Percentiles rank a stretch among this genome's conserved stretches.
Conservation (phyloP, 2,888 invertebrate genomes). For the Zeuzera pyrina region DNA sequence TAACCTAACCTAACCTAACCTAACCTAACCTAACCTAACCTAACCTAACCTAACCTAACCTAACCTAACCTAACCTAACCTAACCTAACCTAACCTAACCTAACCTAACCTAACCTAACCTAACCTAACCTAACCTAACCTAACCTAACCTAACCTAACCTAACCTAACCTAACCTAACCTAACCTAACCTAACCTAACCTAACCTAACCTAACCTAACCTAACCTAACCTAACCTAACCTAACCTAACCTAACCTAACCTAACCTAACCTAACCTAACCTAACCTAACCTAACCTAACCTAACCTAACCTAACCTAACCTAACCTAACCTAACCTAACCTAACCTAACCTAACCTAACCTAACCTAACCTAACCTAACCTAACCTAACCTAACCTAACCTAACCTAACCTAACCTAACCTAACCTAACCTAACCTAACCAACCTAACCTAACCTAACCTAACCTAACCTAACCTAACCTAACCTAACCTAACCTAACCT, state of each 20-base stretch:
- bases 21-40: constrained; percentile 7
- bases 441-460: constrained; percentile 10
- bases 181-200: constrained; percentile 10
- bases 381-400: constrained; percentile 11
- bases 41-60: constrained; percentile 7
- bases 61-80: constrained; percentile 8
- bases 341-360: too few relatives aligned
- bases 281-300: too few relatives aligned
- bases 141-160: constrained; percentile 11
- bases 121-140: constrained; percentile 13
- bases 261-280: too few relatives aligned
- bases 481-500: constrained; percentile 10
- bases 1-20: constrained; percentile 7
- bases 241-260: too few relatives aligned
- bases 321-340: background rate
- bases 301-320: too few relatives aligned
- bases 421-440: constrained; percentile 12
- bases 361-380: constrained; percentile 12
- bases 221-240: too few relatives aligned
- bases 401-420: constrained; percentile 12
- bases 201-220: too few relatives aligned
- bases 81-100: constrained; percentile 7
- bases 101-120: constrained; percentile 12
- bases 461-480: constrained; percentile 10
- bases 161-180: constrained; percentile 12